phyloP scores from a whole-genome alignment of 2,888 invertebrate genomes.

The Pammene fasciana region DNA sequence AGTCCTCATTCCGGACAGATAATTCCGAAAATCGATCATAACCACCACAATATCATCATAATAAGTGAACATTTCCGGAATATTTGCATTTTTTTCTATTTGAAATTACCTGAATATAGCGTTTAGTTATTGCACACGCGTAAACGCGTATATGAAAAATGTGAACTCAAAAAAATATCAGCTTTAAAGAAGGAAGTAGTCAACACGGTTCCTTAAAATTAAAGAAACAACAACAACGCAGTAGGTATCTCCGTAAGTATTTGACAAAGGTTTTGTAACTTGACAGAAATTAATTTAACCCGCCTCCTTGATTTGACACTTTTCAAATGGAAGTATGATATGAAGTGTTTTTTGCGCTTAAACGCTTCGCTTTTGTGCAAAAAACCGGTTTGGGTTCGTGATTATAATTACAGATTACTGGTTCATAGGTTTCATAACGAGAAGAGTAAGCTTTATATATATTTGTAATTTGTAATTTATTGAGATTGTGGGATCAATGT shows the following conservation, averaged over 20 bases:
- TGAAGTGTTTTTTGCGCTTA: slow-evolving; percentile 15
- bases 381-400: slow-evolving; percentile 19
- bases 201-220: not conserved
- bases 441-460: slow-evolving; percentile 4
- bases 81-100: no score
- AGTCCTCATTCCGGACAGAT: no score
- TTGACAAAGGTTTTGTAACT: slow-evolving; percentile 56
- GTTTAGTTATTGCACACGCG: no score
- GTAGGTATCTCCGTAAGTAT: slow-evolving; percentile 32
- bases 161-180: no score
- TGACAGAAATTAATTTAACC: slow-evolving; percentile 32
- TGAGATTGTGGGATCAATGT: not conserved
- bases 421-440: slow-evolving; percentile 19
- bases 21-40: no score
- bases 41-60: no score
- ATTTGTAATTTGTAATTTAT: slow-evolving; percentile 1
- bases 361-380: slow-evolving; percentile 20
- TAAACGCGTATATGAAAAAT: no score
- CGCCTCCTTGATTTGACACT: slow-evolving; percentile 55
- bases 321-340: slow-evolving; percentile 58
- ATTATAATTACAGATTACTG: slow-evolving; percentile 19
- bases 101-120: no score
- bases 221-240: not conserved
- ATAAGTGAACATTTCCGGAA: no score
- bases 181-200: no score